Conservation (phyloP, 2,888 invertebrate species). For the Platerodrilus igneus region DNA sequence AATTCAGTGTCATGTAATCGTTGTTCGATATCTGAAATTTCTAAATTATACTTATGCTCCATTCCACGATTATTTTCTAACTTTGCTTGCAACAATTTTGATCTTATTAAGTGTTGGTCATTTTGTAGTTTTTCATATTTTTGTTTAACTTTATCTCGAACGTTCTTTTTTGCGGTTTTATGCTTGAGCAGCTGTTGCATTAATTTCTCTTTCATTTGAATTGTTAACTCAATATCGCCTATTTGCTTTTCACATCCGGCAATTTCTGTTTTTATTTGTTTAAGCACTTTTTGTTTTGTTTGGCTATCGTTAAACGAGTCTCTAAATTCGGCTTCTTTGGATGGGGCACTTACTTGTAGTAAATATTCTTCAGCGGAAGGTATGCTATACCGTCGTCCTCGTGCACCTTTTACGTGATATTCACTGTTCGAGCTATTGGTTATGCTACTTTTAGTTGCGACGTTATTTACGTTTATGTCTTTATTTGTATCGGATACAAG, state of each 20-base stretch:
- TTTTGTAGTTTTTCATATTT: constrained; percentile 58
- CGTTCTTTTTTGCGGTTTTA: constrained; percentile 54
- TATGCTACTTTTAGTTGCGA: constrained; percentile 36
- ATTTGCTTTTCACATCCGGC: constrained; percentile 64
- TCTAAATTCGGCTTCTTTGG: too few species aligned
- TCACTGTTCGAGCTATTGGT: constrained; percentile 37
- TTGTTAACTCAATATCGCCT: constrained; percentile 63
- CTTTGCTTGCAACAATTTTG: constrained; percentile 54
- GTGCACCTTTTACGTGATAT: constrained; percentile 42
- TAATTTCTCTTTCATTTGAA: constrained; percentile 69
- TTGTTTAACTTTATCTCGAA: constrained; percentile 54
- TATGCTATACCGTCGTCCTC: constrained; percentile 45
- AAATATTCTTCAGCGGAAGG: constrained; percentile 42
- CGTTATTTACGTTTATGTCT: constrained; percentile 9
- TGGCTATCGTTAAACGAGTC: too few species aligned
- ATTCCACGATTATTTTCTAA: constrained; percentile 39
- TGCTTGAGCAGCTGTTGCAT: constrained; percentile 64
- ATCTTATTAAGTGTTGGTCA: constrained; percentile 57
- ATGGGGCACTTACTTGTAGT: constrained; percentile 29
- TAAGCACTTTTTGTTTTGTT: constrained; percentile 39
- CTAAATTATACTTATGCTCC: constrained; percentile 42
- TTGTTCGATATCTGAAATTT: constrained; percentile 45
- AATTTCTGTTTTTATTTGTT: constrained; percentile 53
- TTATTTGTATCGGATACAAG: constrained; percentile 51
- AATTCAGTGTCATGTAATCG: constrained; percentile 46